Base-by-base conservation (phyloP, 2,797 vertebrate genomes). In the Mormyrops attenuatus region DNA sequence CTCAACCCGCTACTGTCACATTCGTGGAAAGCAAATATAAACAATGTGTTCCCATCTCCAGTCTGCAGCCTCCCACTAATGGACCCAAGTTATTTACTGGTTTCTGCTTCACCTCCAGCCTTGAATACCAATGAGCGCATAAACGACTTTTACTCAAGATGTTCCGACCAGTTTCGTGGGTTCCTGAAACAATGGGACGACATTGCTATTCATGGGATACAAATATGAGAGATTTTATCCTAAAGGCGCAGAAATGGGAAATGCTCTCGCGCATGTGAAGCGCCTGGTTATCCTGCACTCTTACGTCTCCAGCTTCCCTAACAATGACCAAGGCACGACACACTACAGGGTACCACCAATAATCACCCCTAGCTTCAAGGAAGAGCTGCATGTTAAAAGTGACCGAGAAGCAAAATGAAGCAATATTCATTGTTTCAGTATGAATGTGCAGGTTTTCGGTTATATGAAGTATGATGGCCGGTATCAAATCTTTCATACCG, bases 51-150 rank as follows among this genome's bases (percentile, higher is more conserved):
- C 50, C 26, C 50, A 86, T 44, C 41, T 8, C 41, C 73, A 44
- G 22, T 80, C 73, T 86, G 50, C 49, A 52, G 50, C 47, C 84
- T 30, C 5, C 84, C 84, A 30, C 30, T 86, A 86, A 52, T 34
- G 50, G 84, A 22, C 49, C 84, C 22, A 22, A 26, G 26, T 86
- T 86, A 86, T 86, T 86, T 86, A 53, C 84, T 52, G 84, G 47
- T 30, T 53, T 86, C 50, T 52, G 47, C 13, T 13, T 20, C 17
- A 20, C 5, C 69, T 17, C 73, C 41, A 80, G 73, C 73, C 73
- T 20, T 44, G 73, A 49, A 86, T 52, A 49, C n/a, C 84, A 52
- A 53, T 30, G 50, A 53, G 13, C 13, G 26, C 50, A 86, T 52
- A 86, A 26, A 86, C 13, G 22, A 50, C 26, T 52, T 52, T 30